Conservation (phyloP, 1,140 invertebrate genomes). For the Dreissena rostriformis region DNA sequence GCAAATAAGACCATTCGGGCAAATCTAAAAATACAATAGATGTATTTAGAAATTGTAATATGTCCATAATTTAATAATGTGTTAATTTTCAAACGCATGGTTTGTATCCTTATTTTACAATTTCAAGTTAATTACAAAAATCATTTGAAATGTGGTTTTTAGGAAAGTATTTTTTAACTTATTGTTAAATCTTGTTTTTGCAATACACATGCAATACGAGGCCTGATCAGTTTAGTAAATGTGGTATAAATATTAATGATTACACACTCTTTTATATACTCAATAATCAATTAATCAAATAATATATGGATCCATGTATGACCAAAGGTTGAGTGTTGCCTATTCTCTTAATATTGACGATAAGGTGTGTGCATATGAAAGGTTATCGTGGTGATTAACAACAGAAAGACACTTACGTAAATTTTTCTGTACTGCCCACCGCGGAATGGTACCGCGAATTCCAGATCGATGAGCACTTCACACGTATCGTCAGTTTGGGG, state of each 20-base stretch:
- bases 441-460: slow-evolving; percentile 19
- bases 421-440: slow-evolving; percentile 10
- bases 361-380: not conserved
- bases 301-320: not conserved
- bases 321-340: not conserved
- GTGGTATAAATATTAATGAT: too few relatives aligned
- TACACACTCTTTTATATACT: too few relatives aligned
- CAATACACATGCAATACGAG: too few relatives aligned
- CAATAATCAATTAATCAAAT: not conserved
- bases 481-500: slow-evolving; percentile 16
- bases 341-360: not conserved
- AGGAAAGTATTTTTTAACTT: too few relatives aligned
- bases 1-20: slow-evolving; percentile 37
- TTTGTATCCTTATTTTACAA: not conserved
- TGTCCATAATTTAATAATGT: not conserved
- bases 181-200: too few relatives aligned
- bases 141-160: too few relatives aligned
- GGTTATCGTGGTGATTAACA: not conserved
- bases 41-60: too few relatives aligned
- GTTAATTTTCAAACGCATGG: not conserved
- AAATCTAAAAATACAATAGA: slow-evolving; percentile 1
- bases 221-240: too few relatives aligned
- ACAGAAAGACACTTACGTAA: slow-evolving; percentile 27
- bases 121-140: not conserved
- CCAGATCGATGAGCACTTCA: not conserved